These are phyloP conservation scores for Ornithoptera priamus DNA, from an alignment of 2,888 invertebrate species.

Conservation along the genomic window DNA sequence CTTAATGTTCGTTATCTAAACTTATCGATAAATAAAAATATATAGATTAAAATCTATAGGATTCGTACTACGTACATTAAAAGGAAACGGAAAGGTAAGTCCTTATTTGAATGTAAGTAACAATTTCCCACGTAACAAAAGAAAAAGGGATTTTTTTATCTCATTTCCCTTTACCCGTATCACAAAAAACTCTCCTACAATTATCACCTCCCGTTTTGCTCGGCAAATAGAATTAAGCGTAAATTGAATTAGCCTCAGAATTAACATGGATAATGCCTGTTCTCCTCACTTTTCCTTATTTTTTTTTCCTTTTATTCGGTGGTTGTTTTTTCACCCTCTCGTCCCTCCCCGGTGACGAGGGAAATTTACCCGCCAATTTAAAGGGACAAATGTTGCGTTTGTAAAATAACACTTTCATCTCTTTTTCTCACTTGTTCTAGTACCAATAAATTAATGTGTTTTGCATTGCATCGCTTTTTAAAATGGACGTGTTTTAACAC, in stretches of 20 bases:
- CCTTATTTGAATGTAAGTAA: slow-evolving; percentile 23
- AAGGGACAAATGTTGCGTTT: slow-evolving; percentile 41
- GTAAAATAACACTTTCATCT: slow-evolving; percentile 41
- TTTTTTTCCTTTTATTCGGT: slow-evolving; percentile 64
- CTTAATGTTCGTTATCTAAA: too few relatives aligned
- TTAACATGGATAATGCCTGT: slow-evolving; percentile 78
- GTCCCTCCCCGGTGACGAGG: slow-evolving; percentile 48
- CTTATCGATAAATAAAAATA: too few relatives aligned
- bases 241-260: slow-evolving; percentile 78
- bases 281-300: slow-evolving; percentile 63
- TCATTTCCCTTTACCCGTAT: slow-evolving; percentile 48
- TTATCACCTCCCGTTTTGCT: slow-evolving; percentile 77
- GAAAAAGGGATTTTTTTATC: slow-evolving; percentile 51
- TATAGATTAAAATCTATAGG: too few relatives aligned
- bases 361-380: slow-evolving; percentile 57
- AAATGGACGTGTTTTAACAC: too few relatives aligned
- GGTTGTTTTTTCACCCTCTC: slow-evolving; percentile 54
- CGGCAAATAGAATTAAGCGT: slow-evolving; percentile 78
- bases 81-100: slow-evolving; percentile 6
- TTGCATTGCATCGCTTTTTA: not conserved
- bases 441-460: slow-evolving; percentile 1
- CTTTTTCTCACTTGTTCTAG: slow-evolving; percentile 39
- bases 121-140: slow-evolving; percentile 45
- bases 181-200: slow-evolving; percentile 69
- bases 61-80: too few relatives aligned